Base-by-base conservation (phyloP, 2,888 invertebrate species). In the Glaucopsyche alexis region DNA sequence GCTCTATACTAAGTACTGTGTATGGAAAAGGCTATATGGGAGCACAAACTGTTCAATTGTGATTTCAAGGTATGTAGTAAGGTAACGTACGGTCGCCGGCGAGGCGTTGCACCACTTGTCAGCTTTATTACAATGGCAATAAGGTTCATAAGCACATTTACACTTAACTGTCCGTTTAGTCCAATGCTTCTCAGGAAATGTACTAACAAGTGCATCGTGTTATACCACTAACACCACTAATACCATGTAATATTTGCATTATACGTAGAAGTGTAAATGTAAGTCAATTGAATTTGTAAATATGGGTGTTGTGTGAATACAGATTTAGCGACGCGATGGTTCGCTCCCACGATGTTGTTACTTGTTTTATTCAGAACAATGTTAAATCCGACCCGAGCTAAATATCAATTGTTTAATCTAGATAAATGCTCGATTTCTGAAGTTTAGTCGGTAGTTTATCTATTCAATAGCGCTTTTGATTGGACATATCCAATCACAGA, bases 341-440 rank as follows among this genome's bases (percentile, higher is more conserved):
- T 13, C 14, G 47, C 19, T 69, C 69, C 69, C 69, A 69, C 69
- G 69, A 45, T 67, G 19, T 69, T 67, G 19, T n/a, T n/a, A n/a
- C n/a, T n/a, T n/a, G n/a, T 49, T 42, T 47, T 49, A 49, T 69
- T 69, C 47, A 69, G 14, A 69, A 60, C 55, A 55, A 45, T 67
- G 49, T 14, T 47, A 14, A 69, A 29, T 16, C 45, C 69, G 49
- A 67, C 14, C 38, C 29, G 64, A 65, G 64, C 64, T 65, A 49
- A 69, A 69, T 69, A 69, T 47, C 47, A 69, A 69, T 69, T 29
- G 69, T 45, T 47, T 87, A 87, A 84, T 85, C 84, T 84, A 88
- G 86, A 86, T 87, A n/a, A n/a, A n/a, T n/a, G n/a, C n/a, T n/a
- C n/a, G n/a, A n/a, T n/a, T n/a, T n/a, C n/a, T n/a, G n/a, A n/a